Base-by-base conservation (phyloP, 1,140 invertebrate species). In the Drosophila pseudoobscura region DNA sequence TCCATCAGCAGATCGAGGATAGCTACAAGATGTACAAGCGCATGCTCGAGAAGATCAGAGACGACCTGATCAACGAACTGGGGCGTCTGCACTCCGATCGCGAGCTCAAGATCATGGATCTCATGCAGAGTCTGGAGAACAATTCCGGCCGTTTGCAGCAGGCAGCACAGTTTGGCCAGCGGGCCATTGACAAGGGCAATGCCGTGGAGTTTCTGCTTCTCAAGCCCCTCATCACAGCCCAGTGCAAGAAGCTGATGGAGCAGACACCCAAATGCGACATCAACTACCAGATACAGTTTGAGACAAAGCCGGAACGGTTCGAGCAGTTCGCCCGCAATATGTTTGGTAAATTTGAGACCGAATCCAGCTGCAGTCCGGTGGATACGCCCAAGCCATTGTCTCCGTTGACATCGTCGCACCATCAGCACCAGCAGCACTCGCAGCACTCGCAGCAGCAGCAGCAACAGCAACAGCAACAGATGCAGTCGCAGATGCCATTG, bases 101-200 rank as follows among this genome's bases (percentile, higher is more conserved):
- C 72, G 97, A 98, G 92, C 92, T 98, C 4, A 95, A 96, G 91
- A 95, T 97, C 20, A 97, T 97, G 96, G 96, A 97, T 78, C 92
- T 96, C 39, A 96, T 96, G 85, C 95, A 97, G 91, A 94, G 93
- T 65, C 93, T 97, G 50, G 95, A 96, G 87, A 96, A 96, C 90
- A 95, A 94, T 3, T 94, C 95, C 66, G 96, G 95, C 65, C 95
- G 95, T 78, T 95, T 98, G 62, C 96, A 97, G 84, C 95, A 96
- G 90, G 97, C 96, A 15, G 96, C 95, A 75, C 95, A 96, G 75
- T 98, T 97, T 85, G 95, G 96, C 0, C 93, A 94, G 3, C 94
- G 95, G 77, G 93, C 98, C 9, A 90, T 97, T 43, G 95, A 96
- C 52, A 94, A 96, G 85, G 97, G 96, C 6, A 97, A 97, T 91